A percentile compares a stretch with the other conserved stretches of the same genome.
These are phyloP conservation scores for Apodemus agrarius DNA, from an alignment of 2,797 vertebrate genomes.

Conservation along the genomic window DNA sequence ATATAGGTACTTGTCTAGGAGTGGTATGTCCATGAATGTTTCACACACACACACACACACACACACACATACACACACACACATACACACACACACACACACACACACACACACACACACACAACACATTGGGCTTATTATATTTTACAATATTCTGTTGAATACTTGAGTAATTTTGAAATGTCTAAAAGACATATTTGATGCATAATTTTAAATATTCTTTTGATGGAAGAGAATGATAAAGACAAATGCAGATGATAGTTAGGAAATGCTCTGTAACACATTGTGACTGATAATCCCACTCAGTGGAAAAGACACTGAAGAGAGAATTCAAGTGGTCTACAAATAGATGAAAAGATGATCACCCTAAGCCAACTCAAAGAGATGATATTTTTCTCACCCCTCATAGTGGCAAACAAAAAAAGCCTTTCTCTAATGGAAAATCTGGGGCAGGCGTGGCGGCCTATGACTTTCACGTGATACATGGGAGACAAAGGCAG, in stretches of 20 bases:
- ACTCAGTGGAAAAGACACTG: not conserved
- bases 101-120: no score
- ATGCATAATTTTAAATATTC: not conserved
- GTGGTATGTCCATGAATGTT: not conserved
- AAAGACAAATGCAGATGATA: conserved; percentile 3
- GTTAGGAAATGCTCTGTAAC: not conserved
- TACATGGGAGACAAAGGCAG: not conserved
- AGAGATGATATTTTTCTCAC: not conserved
- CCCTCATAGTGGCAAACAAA: not conserved
- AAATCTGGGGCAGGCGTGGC: not conserved
- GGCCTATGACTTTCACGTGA: no score
- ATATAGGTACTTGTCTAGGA: not conserved
- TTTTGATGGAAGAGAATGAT: conserved; percentile 14
- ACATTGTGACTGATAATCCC: not conserved
- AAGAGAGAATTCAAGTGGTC: not conserved
- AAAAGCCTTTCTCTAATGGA: not conserved
- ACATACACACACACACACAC: no score
- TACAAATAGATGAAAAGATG: not conserved
- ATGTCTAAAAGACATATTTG: not conserved
- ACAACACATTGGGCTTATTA: not conserved
- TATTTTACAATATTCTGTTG: conserved; percentile 1
- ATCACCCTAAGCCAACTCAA: not conserved
- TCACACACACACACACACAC: no score
- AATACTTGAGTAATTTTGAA: conserved; percentile 26
- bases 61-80: no score